These are phyloP conservation scores for Phthorimaea operculella DNA, from an alignment of 1,140 invertebrate genomes.

Conservation along the genomic window DNA sequence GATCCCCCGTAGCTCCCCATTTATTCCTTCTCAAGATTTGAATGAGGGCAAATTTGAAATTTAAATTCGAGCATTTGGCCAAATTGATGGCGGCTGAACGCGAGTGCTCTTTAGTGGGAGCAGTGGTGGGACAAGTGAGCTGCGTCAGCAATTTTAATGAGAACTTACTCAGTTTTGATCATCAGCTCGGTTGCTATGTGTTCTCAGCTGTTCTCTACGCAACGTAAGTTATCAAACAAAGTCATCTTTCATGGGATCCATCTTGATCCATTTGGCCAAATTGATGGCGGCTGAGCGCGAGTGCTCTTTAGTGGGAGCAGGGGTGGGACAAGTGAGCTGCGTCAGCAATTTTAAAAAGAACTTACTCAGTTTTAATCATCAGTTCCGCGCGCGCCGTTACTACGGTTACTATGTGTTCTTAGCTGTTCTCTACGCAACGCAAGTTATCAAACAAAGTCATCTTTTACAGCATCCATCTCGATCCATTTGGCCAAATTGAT, in stretches of 20 bases:
- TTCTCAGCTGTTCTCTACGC: not conserved
- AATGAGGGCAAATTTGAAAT: conserved; percentile 30
- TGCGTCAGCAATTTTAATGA: not conserved
- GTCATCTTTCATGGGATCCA: not conserved
- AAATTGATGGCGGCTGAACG: conserved; percentile 15
- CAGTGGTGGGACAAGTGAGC: not conserved
- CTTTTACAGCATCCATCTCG: not conserved
- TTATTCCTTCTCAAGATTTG: conserved; percentile 21
- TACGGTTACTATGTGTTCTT: not conserved
- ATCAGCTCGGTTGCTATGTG: not conserved
- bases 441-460: not conserved
- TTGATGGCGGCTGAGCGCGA: conserved; percentile 11
- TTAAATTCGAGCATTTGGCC: conserved; percentile 20
- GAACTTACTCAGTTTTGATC: not conserved
- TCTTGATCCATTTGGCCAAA: conserved; percentile 11
- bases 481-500: conserved; percentile 16
- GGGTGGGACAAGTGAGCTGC: not conserved
- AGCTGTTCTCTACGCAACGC: not conserved
- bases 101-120: not conserved
- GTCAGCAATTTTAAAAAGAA: not conserved
- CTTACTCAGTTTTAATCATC: not conserved
- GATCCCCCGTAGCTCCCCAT: conserved; percentile 10
- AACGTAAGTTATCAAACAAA: not conserved
- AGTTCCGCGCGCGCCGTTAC: not conserved
- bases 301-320: not conserved